phyloP scores from a whole-genome alignment of 2,888 invertebrate genomes.

The Sipha maydis region DNA sequence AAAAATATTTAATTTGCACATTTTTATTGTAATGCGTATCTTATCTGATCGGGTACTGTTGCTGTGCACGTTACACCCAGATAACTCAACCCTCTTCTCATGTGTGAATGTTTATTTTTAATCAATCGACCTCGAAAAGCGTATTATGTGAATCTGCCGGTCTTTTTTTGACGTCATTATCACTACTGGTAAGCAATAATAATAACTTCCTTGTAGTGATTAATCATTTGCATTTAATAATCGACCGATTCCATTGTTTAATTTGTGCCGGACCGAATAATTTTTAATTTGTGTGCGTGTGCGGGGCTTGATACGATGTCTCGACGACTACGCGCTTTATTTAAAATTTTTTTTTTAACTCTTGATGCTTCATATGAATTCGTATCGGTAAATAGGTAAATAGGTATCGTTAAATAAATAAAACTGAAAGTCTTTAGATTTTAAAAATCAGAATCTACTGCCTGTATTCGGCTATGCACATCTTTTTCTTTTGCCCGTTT shows the following conservation, averaged over 20 bases:
- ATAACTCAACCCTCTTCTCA: background rate
- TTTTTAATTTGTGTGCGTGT: background rate
- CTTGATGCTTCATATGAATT: too few relatives aligned
- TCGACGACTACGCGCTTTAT: background rate
- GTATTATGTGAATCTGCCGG: background rate
- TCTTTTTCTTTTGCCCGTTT: too few relatives aligned
- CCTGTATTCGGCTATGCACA: too few relatives aligned
- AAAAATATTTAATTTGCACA: background rate
- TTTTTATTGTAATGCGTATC: too few relatives aligned
- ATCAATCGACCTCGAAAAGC: background rate
- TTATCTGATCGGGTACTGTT: background rate
- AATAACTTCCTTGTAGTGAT: background rate
- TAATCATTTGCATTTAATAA: background rate
- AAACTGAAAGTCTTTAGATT: too few relatives aligned
- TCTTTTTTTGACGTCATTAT: background rate
- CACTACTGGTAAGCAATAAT: background rate
- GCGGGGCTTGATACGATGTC: too few relatives aligned
- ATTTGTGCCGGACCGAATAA: background rate
- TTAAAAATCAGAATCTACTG: too few relatives aligned
- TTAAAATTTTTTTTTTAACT: too few relatives aligned
- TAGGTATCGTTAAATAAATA: too few relatives aligned
- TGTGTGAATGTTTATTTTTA: background rate
- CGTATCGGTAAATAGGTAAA: too few relatives aligned
- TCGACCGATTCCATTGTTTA: background rate
- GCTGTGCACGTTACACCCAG: background rate